A percentile compares a stretch with the other conserved stretches of the same genome.
phyloP scores from a whole-genome alignment of 2,797 vertebrate species.

The Lophotriccus pileatus region DNA sequence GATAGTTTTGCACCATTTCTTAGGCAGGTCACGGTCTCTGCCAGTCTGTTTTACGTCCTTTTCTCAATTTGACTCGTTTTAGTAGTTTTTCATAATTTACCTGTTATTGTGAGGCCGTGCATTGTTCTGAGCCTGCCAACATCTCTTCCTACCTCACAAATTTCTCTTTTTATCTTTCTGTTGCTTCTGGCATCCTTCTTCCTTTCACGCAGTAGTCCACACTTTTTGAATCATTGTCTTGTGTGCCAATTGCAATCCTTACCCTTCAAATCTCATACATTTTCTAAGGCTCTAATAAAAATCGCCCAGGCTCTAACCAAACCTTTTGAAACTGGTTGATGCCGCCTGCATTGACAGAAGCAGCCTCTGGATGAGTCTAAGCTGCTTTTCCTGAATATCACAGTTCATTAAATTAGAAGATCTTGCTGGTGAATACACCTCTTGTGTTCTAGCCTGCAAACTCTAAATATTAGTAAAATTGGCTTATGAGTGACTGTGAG shows the following conservation, averaged over 20 bases:
- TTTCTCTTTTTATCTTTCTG: background rate
- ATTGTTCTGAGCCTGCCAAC: background rate
- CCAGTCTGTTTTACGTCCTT: background rate
- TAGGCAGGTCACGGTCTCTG: background rate
- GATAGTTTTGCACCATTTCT: background rate
- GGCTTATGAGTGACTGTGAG: background rate
- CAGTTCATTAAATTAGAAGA: background rate
- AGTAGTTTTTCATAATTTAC: background rate
- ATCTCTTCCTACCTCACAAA: background rate
- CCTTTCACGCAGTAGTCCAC: background rate
- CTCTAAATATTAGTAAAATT: background rate
- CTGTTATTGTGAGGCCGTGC: background rate
- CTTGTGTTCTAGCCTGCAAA: background rate
- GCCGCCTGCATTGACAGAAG: background rate
- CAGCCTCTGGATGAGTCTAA: background rate
- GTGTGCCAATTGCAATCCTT: background rate
- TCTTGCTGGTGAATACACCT: background rate
- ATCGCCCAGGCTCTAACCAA: background rate
- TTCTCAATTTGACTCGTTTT: background rate
- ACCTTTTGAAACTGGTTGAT: background rate
- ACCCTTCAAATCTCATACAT: background rate
- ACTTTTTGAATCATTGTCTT: background rate
- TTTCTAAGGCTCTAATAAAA: background rate
- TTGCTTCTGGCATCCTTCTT: conserved; percentile 13
- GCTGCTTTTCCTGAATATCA: background rate